A percentile compares a stretch with the other conserved stretches of the same genome.
Evolutionary conservation across 2,797 vertebrate genomes (phyloP).

Genomic region (Chrosomus eos): DNA sequence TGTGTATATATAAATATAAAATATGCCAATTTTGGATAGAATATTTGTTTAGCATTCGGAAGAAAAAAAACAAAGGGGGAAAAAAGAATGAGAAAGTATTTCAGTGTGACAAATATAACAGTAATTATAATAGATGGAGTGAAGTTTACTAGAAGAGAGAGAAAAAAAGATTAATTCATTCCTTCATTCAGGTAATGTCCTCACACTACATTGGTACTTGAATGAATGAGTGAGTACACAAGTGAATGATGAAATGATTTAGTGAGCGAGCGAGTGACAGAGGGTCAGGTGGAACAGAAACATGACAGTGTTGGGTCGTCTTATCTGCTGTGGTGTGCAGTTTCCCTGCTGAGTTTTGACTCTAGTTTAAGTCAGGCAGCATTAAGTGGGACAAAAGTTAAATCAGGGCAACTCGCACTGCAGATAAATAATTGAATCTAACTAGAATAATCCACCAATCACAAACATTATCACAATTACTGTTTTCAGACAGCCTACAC

Average conservation of each 20-base stretch:
- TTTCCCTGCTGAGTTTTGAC: conserved; percentile 45
- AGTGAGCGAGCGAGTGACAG: not conserved
- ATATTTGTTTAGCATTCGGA: not conserved
- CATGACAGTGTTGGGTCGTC: not conserved
- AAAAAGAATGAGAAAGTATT: not conserved
- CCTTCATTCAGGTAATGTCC: not conserved
- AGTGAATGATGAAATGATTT: not conserved
- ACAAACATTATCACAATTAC: conserved; percentile 69
- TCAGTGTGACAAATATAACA: not conserved
- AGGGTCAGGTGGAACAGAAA: not conserved
- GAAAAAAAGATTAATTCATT: not conserved
- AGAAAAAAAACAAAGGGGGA: not conserved
- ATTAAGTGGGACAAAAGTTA: conserved; percentile 69
- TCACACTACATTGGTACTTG: not conserved
- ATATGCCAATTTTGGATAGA: not conserved
- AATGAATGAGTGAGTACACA: not conserved
- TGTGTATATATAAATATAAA: not conserved
- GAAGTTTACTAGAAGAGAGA: not conserved
- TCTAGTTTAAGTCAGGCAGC: conserved; percentile 61
- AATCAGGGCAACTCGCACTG: conserved; percentile 50
- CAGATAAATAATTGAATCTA: conserved; percentile 63
- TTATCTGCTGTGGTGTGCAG: not conserved
- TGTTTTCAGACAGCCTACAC: conserved; percentile 53
- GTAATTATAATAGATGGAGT: not conserved
- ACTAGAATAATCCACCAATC: conserved; percentile 63